phyloP scores from a whole-genome alignment of 1,140 invertebrate genomes.

The Antheraea mylitta region DNA sequence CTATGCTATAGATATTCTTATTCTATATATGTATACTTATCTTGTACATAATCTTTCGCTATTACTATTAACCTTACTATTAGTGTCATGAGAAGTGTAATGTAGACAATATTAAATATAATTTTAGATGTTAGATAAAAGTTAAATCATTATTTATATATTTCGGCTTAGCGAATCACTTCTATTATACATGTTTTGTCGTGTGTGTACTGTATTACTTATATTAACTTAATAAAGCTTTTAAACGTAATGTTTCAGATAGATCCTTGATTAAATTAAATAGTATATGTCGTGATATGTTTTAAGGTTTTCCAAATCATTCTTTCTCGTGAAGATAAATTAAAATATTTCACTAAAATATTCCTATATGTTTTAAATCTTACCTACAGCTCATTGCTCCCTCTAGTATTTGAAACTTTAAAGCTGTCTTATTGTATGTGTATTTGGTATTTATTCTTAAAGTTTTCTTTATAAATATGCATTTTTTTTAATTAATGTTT shows the following conservation, averaged over 20 bases:
- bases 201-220: neutral
- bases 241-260: neutral
- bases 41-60: constrained; percentile 52
- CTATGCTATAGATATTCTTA: constrained; percentile 52
- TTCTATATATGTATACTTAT: constrained; percentile 31
- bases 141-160: neutral
- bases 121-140: constrained; percentile 8
- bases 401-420: neutral
- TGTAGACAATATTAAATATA: constrained; percentile 63
- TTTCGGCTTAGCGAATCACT: constrained; percentile 15
- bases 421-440: no score
- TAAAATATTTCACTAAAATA: neutral
- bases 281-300: neutral
- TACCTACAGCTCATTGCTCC: neutral
- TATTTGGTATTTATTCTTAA: neutral
- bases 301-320: neutral
- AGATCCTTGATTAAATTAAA: neutral
- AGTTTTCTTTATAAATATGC: no score
- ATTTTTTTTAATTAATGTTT: neutral
- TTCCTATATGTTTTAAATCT: neutral
- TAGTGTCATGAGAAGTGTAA: constrained; percentile 43
- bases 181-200: neutral
- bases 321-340: neutral
- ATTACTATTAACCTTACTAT: constrained; percentile 29
- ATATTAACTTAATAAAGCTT: neutral